phyloP scores from a whole-genome alignment of 2,888 invertebrate genomes.

The Amiota mariae region DNA sequence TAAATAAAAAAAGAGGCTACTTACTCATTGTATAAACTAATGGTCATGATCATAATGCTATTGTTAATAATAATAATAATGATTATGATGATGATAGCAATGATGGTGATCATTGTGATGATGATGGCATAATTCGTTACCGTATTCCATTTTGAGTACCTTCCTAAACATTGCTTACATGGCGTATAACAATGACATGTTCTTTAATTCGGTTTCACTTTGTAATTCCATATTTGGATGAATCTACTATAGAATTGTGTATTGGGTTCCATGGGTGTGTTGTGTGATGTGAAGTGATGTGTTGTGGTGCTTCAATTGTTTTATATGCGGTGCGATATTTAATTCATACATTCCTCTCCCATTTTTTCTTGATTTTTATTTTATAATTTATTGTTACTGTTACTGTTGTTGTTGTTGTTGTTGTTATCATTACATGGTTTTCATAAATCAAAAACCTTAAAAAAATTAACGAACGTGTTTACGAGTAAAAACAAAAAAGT shows the following conservation, averaged over 20 bases:
- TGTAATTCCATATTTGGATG: background rate
- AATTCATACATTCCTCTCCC: conserved; percentile 12
- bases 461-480: background rate
- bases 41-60: background rate
- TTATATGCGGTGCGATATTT: conserved; percentile 26
- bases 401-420: conserved; percentile 8
- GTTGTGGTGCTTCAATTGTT: conserved; percentile 15
- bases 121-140: conserved; percentile 18
- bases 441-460: too few species aligned
- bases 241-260: background rate
- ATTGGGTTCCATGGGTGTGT: background rate
- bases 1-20: too few species aligned
- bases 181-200: background rate
- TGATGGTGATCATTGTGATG: background rate
- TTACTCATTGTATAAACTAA: background rate
- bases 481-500: background rate
- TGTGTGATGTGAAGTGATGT: background rate
- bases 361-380: too few species aligned
- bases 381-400: background rate
- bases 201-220: background rate
- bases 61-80: background rate
- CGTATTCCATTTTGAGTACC: background rate
- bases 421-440: background rate
- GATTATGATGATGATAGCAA: background rate
- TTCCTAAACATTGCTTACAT: background rate